These are phyloP conservation scores for Pardalotus punctatus DNA, from an alignment of 2,113 vertebrate species.

Conservation along the genomic window DNA sequence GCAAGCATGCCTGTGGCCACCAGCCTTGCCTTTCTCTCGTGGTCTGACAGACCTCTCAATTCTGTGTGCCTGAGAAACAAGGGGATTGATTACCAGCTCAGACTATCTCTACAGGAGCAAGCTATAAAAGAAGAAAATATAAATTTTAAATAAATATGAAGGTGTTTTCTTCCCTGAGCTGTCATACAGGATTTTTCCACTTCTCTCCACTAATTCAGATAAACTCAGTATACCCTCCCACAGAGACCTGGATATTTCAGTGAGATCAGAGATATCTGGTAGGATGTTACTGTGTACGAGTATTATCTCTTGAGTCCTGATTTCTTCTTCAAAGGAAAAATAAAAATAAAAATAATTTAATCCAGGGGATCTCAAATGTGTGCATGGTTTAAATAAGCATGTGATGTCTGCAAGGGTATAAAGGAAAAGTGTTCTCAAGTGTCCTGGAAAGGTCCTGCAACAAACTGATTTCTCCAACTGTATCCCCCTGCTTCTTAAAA, in stretches of 20 bases:
- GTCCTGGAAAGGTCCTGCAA: neutral
- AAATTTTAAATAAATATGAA: neutral
- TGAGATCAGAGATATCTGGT: neutral
- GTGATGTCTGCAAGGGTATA: neutral
- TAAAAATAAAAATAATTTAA: neutral
- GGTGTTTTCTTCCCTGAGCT: neutral
- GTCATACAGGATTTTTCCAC: neutral
- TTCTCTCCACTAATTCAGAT: neutral
- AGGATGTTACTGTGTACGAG: neutral
- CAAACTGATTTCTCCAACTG: neutral
- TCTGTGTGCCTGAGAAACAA: neutral
- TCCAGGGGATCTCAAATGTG: neutral
- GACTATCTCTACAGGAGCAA: neutral
- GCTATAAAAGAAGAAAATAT: neutral
- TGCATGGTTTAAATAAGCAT: neutral
- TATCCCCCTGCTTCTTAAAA: neutral
- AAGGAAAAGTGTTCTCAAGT: neutral
- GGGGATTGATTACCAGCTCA: neutral
- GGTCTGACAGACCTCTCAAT: neutral
- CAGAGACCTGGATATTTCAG: neutral
- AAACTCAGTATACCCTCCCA: neutral
- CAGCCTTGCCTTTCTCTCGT: neutral
- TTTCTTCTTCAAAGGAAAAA: neutral
- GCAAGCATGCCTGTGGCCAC: neutral
- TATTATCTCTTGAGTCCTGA: neutral